These are phyloP conservation scores for Botia kubotai DNA, from an alignment of 2,797 vertebrate species.

Conservation along the genomic window DNA sequence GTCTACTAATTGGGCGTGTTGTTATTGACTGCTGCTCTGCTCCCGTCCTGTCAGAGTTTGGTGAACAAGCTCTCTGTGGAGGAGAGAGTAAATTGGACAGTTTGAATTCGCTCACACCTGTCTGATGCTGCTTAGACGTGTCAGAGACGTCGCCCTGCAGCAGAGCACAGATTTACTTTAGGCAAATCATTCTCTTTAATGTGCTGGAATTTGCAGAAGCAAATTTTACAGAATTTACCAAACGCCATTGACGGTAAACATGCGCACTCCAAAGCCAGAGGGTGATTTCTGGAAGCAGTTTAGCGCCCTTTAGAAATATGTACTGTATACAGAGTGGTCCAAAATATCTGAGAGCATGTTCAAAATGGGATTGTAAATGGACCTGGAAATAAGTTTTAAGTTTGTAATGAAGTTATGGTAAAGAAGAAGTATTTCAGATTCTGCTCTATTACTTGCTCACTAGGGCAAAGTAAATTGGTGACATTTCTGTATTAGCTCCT, in stretches of 20 bases:
- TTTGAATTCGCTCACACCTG: conserved; percentile 24
- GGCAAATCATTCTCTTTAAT: conserved; percentile 31
- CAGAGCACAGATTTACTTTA: conserved; percentile 18
- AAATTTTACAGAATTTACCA: conserved; percentile 21
- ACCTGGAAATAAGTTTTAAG: not conserved
- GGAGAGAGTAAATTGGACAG: conserved; percentile 19
- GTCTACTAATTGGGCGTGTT: conserved; percentile 41
- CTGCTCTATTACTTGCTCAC: too few species aligned
- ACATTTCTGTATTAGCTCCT: too few species aligned
- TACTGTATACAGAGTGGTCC: not conserved
- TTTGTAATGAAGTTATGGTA: too few species aligned
- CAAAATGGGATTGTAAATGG: not conserved
- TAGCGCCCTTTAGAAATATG: not conserved
- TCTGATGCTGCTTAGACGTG: not conserved
- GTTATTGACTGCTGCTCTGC: conserved; percentile 40
- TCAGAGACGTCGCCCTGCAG: conserved; percentile 5
- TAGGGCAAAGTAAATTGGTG: too few species aligned
- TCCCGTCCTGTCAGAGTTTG: conserved; percentile 42
- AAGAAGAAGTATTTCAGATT: too few species aligned
- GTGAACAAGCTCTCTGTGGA: conserved; percentile 34
- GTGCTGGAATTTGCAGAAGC: conserved; percentile 11
- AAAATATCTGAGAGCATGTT: not conserved
- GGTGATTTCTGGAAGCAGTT: conserved; percentile 10
- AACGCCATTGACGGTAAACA: conserved; percentile 39
- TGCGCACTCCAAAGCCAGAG: not conserved